These are phyloP conservation scores for Danio tinwini DNA, from an alignment of 2,797 vertebrate species.

Conservation along the genomic window DNA sequence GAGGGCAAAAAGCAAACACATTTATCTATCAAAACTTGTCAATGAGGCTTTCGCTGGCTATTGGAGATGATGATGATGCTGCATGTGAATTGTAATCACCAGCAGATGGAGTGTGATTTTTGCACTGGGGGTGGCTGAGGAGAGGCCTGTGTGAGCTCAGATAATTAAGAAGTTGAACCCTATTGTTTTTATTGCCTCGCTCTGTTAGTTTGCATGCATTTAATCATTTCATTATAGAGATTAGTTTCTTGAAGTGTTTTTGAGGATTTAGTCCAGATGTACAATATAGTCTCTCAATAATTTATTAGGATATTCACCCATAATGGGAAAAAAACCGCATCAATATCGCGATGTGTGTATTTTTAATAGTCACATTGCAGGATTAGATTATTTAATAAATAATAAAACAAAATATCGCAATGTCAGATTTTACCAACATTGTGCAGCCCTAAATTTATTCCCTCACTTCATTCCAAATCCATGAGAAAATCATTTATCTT, in stretches of 20 bases:
- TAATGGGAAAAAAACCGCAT: too few relatives aligned
- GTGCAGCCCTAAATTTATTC: too few relatives aligned
- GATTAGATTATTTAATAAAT: too few relatives aligned
- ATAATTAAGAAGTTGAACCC: conserved; percentile 99
- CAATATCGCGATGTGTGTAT: too few relatives aligned
- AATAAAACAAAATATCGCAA: too few relatives aligned
- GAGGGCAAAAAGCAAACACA: background rate
- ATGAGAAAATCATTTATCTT: too few relatives aligned
- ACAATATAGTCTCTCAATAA: conserved; percentile 5
- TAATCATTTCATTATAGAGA: conserved; percentile 99
- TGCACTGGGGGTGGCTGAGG: conserved; percentile 97
- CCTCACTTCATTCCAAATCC: too few relatives aligned
- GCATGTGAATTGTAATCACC: conserved; percentile 99
- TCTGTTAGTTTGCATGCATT: conserved; percentile 98
- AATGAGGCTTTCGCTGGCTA: conserved; percentile 88
- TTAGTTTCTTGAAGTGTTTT: conserved; percentile 83
- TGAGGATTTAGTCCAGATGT: conserved; percentile 56
- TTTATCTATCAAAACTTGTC: background rate
- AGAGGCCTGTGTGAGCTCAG: conserved; percentile 99
- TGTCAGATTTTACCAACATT: too few relatives aligned
- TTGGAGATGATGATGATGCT: conserved; percentile 94
- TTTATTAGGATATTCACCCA: conserved; percentile 1
- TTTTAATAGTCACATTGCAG: too few relatives aligned
- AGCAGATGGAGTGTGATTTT: conserved; percentile 99
- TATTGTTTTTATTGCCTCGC: conserved; percentile 82